Percentiles rank a stretch among this genome's conserved stretches.
phyloP scores from a whole-genome alignment of 2,797 vertebrate species.

The Enteromius viviparus region DNA sequence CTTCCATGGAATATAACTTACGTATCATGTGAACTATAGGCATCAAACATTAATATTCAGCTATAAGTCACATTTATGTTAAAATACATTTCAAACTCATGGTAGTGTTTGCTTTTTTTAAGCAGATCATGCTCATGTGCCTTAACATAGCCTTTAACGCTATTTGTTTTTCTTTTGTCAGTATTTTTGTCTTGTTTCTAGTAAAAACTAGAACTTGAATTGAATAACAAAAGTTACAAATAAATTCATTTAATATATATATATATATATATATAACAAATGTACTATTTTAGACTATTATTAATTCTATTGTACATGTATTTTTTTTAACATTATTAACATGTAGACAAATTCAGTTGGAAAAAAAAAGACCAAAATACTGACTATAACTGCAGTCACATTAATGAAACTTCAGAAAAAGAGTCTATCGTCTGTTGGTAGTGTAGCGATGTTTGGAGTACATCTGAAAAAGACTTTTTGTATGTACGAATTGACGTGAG shows the following conservation, averaged over 20 bases:
- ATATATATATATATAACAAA: neutral
- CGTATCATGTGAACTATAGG: neutral
- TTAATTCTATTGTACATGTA: neutral
- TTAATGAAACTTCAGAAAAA: neutral
- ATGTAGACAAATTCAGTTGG: neutral
- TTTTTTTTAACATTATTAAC: neutral
- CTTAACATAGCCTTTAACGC: neutral
- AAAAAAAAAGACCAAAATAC: neutral
- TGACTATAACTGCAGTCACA: neutral
- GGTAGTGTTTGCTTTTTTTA: neutral
- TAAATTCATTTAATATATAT: neutral
- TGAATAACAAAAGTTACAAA: neutral
- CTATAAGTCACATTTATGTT: neutral
- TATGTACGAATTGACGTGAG: too few relatives aligned
- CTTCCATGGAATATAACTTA: neutral
- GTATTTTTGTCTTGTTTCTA: neutral
- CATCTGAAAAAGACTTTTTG: too few relatives aligned
- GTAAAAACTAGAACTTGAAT: neutral
- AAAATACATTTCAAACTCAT: neutral
- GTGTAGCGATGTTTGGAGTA: neutral
- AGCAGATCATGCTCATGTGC: neutral
- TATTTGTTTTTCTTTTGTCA: neutral
- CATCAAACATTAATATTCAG: conserved; percentile 13
- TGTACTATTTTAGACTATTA: neutral
- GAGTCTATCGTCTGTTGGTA: neutral